Evolutionary conservation across 2,797 vertebrate species (phyloP).

Genomic region (Phylloscopus collybita): DNA sequence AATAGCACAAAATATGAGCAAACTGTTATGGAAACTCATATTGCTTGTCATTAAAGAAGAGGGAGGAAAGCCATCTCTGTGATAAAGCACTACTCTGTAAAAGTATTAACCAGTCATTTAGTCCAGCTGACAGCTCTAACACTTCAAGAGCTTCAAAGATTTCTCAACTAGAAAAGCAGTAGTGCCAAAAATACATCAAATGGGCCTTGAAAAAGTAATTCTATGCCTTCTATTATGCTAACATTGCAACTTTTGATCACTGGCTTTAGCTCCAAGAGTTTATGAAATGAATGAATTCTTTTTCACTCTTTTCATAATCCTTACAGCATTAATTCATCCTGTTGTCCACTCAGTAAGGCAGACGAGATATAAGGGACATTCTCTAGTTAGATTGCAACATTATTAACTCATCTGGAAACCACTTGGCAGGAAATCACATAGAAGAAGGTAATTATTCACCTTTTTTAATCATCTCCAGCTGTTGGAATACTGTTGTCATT

Average conservation of each 20-base stretch:
- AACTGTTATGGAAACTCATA: neutral
- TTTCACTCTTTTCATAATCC: neutral
- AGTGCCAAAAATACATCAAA: slow-evolving; percentile 5
- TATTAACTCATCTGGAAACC: neutral
- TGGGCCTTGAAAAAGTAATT: neutral
- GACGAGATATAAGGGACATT: neutral
- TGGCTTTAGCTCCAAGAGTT: neutral
- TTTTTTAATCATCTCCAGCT: neutral
- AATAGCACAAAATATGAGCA: neutral
- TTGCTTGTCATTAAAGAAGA: neutral
- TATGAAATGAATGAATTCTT: neutral
- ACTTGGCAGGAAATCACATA: neutral
- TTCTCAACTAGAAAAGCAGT: neutral
- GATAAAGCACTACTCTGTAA: neutral
- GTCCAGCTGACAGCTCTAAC: slow-evolving; percentile 2
- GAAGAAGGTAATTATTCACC: neutral
- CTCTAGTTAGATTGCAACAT: neutral
- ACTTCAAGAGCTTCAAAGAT: neutral
- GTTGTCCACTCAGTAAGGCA: neutral
- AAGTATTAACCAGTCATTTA: slow-evolving; percentile 28
- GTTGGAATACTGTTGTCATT: neutral
- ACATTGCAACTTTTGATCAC: neutral
- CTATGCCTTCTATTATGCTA: neutral
- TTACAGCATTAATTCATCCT: neutral
- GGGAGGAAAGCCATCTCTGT: neutral